Evolutionary conservation across 1,140 invertebrate genomes (phyloP).

Genomic region (Drosophila paulistorum): DNA sequence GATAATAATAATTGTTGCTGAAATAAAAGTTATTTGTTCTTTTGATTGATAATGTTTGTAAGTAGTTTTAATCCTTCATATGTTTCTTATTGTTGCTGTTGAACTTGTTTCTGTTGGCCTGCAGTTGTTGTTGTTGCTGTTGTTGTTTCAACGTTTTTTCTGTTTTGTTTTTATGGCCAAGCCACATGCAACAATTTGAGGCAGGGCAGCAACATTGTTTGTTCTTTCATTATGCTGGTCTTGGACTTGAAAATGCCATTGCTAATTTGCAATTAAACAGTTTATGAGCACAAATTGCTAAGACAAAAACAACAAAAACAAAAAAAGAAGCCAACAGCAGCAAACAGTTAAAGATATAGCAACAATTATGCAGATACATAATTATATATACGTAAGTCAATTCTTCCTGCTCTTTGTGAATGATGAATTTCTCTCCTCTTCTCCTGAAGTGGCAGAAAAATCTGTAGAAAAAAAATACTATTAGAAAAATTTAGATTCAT

Average conservation of each 20-base stretch:
- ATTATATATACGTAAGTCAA: not conserved
- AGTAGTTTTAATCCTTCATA: slow-evolving; percentile 16
- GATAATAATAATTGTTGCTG: slow-evolving; percentile 61
- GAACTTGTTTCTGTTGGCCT: slow-evolving; percentile 7
- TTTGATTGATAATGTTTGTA: slow-evolving; percentile 32
- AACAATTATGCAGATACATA: slow-evolving; percentile 37
- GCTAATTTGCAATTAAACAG: slow-evolving; percentile 81
- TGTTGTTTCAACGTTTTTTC: slow-evolving; percentile 21
- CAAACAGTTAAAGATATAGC: slow-evolving; percentile 24
- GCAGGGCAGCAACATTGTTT: slow-evolving; percentile 51
- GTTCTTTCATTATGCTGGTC: slow-evolving; percentile 11
- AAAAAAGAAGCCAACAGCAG: no score
- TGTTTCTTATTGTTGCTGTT: slow-evolving; percentile 2
- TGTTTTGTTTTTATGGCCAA: slow-evolving; percentile 32
- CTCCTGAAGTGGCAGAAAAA: no score
- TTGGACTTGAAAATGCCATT: slow-evolving; percentile 50
- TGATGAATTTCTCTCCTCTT: no score
- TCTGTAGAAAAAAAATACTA: no score
- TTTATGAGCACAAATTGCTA: slow-evolving; percentile 76
- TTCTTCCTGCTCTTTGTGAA: no score
- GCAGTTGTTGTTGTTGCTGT: not conserved
- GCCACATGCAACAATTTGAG: slow-evolving; percentile 63
- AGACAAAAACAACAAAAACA: no score
- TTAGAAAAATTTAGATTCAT: no score
- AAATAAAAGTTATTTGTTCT: not conserved